These are phyloP conservation scores for Gymnoscelis rufifasciata DNA, from an alignment of 2,888 invertebrate species.

Conservation along the genomic window DNA sequence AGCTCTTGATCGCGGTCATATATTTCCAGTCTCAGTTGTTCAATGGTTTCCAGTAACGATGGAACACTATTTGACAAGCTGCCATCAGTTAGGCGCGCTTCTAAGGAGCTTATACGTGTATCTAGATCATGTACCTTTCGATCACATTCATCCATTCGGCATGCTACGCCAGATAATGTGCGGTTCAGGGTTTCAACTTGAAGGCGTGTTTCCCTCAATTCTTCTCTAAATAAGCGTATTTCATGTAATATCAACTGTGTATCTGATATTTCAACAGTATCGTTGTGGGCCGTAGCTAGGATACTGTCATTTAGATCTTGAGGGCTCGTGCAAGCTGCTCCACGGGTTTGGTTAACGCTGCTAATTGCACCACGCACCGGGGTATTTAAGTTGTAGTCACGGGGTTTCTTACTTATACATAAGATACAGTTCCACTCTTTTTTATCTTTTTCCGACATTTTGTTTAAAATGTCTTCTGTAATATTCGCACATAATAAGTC, in stretches of 20 bases:
- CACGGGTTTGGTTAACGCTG: too few species aligned
- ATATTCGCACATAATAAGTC: not conserved
- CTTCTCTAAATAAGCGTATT: not conserved
- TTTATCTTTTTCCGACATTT: too few species aligned
- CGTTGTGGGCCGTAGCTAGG: not conserved
- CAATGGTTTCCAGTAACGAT: not conserved
- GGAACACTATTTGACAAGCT: too few species aligned
- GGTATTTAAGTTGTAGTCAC: too few species aligned
- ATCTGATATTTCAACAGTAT: not conserved
- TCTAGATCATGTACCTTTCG: not conserved
- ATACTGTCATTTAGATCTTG: not conserved
- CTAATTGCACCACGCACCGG: too few species aligned
- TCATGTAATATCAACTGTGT: not conserved
- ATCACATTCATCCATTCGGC: conserved; percentile 2
- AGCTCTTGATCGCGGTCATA: conserved; percentile 2
- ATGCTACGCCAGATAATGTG: not conserved
- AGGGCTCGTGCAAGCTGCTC: not conserved
- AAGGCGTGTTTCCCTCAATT: not conserved
- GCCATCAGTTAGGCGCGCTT: not conserved
- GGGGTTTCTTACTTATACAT: too few species aligned
- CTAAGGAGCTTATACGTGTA: not conserved
- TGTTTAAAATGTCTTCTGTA: not conserved
- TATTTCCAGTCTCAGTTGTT: conserved; percentile 1
- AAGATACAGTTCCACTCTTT: too few species aligned
- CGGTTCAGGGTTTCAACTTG: not conserved